phyloP scores from a whole-genome alignment of 2,113 vertebrate genomes.

The Tringa solitaria region DNA sequence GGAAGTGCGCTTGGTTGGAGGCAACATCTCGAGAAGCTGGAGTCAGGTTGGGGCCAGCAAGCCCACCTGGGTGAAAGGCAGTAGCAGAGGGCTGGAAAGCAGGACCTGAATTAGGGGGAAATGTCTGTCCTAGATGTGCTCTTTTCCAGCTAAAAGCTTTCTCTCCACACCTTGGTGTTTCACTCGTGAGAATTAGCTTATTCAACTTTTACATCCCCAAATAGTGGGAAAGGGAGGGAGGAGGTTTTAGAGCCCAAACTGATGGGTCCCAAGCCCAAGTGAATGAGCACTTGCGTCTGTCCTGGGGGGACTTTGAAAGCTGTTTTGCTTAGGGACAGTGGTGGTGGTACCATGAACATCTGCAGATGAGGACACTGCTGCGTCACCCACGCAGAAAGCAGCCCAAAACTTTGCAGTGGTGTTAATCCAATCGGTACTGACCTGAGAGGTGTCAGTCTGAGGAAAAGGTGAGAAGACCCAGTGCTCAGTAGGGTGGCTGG shows the following conservation, averaged over 20 bases:
- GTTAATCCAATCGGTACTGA: background rate
- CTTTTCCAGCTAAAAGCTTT: background rate
- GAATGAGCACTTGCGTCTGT: fast-evolving
- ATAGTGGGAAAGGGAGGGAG: background rate
- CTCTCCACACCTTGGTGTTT: background rate
- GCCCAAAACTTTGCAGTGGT: background rate
- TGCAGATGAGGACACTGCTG: background rate
- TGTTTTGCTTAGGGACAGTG: background rate
- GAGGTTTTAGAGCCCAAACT: background rate
- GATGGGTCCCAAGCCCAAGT: background rate
- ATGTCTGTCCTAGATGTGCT: background rate
- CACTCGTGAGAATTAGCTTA: background rate
- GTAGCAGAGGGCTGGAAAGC: background rate
- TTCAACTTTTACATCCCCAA: background rate
- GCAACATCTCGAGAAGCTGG: background rate
- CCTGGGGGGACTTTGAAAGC: background rate
- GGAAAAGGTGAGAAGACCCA: background rate
- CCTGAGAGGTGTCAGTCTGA: background rate
- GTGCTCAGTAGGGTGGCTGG: background rate
- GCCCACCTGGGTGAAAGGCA: background rate
- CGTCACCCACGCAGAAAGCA: background rate
- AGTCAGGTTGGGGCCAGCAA: background rate
- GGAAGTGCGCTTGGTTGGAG: background rate
- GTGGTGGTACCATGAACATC: background rate
- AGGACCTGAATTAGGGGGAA: background rate